phyloP scores from a whole-genome alignment of 2,113 vertebrate genomes.

The Lota lota region DNA sequence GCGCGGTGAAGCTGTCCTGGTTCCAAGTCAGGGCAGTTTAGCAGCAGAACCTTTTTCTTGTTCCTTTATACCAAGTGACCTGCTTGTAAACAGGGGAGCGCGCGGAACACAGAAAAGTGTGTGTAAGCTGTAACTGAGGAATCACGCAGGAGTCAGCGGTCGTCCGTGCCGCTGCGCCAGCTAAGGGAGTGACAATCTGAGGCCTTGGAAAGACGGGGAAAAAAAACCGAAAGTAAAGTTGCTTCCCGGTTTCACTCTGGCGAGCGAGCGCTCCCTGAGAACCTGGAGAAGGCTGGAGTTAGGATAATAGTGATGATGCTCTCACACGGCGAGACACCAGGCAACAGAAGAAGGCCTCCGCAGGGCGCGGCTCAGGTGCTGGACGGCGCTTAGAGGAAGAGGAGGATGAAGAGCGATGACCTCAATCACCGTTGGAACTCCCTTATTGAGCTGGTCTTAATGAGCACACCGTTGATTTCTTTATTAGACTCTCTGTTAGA shows the following conservation, averaged over 20 bases:
- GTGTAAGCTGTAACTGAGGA: no score
- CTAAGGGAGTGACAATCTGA: no score
- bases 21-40: slow-evolving; percentile 32
- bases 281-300: neutral
- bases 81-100: no score
- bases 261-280: neutral
- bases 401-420: slow-evolving; percentile 24
- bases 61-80: no score
- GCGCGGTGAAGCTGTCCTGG: slow-evolving; percentile 18
- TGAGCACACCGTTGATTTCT: slow-evolving; percentile 22
- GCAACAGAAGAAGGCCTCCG: slow-evolving; percentile 48
- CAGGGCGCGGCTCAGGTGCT: slow-evolving; percentile 24
- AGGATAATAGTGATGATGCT: slow-evolving; percentile 29
- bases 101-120: no score
- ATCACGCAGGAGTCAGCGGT: no score
- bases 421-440: slow-evolving; percentile 37
- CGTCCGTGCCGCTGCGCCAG: no score
- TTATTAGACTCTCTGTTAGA: slow-evolving; percentile 48
- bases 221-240: slow-evolving; percentile 1
- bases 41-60: slow-evolving; percentile 15
- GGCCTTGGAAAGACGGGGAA: no score
- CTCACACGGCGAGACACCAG: slow-evolving; percentile 19
- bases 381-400: slow-evolving; percentile 18
- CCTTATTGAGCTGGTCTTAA: slow-evolving; percentile 36
- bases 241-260: neutral